Conservation (phyloP, 2,797 vertebrate genomes). For the Urosaurus nigricauda region DNA sequence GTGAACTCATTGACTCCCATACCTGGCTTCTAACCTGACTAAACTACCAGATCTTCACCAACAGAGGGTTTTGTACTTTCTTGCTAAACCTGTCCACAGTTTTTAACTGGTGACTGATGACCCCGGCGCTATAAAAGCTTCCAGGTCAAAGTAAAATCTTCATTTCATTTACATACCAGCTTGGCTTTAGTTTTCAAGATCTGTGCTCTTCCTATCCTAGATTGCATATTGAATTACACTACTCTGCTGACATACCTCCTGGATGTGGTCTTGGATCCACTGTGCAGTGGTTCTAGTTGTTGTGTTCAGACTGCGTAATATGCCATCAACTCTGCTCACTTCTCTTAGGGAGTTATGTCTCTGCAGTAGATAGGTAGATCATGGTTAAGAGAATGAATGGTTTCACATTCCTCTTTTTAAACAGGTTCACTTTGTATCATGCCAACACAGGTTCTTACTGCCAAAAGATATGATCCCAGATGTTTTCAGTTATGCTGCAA, state of each 20-base stretch:
- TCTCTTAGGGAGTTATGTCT: neutral
- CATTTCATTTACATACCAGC: neutral
- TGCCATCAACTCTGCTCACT: neutral
- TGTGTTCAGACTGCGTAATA: neutral
- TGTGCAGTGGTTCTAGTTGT: neutral
- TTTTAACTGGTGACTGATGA: neutral
- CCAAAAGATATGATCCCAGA: conserved; percentile 22
- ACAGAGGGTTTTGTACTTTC: neutral
- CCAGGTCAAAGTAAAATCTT: neutral
- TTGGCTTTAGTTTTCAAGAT: neutral
- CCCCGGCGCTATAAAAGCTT: neutral
- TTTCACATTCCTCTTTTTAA: neutral
- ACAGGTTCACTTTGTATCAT: conserved; percentile 8
- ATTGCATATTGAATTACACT: neutral
- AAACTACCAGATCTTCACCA: neutral
- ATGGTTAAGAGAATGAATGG: neutral
- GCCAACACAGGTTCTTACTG: neutral
- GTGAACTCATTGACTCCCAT: neutral
- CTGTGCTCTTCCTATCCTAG: neutral
- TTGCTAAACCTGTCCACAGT: neutral
- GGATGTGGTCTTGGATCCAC: neutral
- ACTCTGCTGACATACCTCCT: neutral
- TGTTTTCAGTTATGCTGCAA: conserved; percentile 23
- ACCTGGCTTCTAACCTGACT: neutral
- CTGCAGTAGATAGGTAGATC: neutral